phyloP scores from a whole-genome alignment of 2,797 vertebrate genomes.

The Enteromius unitaeniatus region DNA sequence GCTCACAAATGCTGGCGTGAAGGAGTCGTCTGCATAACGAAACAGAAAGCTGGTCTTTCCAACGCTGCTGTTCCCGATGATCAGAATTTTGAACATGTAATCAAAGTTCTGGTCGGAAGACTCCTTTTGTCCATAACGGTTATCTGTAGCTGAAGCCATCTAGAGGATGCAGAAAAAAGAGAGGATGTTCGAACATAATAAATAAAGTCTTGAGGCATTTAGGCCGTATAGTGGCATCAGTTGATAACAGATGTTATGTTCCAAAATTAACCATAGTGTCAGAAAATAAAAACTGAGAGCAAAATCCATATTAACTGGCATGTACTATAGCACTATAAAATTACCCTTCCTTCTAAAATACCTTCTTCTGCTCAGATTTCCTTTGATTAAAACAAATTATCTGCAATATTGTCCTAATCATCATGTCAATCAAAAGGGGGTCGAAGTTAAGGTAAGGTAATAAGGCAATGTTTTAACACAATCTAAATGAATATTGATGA shows the following conservation, averaged over 20 bases:
- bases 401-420: no score
- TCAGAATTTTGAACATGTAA: slow-evolving; percentile 99
- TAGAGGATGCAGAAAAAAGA: slow-evolving; percentile 60
- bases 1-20: slow-evolving; percentile 96
- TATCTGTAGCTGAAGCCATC: slow-evolving; percentile 97
- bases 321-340: background rate
- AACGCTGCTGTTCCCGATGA: slow-evolving; percentile 97
- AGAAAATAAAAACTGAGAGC: background rate
- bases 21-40: slow-evolving; percentile 96
- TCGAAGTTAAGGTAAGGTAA: no score
- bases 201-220: background rate
- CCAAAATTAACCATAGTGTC: background rate
- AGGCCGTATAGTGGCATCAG: background rate
- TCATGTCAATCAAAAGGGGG: background rate
- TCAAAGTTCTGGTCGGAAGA: slow-evolving; percentile 97
- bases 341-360: background rate
- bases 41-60: slow-evolving; percentile 97
- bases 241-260: background rate
- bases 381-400: no score
- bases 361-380: background rate
- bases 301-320: background rate
- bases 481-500: background rate
- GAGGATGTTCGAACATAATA: background rate
- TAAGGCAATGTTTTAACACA: background rate
- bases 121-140: slow-evolving; percentile 95